Conservation (phyloP, 2,888 invertebrate species). For the Dascillus cervinus region DNA sequence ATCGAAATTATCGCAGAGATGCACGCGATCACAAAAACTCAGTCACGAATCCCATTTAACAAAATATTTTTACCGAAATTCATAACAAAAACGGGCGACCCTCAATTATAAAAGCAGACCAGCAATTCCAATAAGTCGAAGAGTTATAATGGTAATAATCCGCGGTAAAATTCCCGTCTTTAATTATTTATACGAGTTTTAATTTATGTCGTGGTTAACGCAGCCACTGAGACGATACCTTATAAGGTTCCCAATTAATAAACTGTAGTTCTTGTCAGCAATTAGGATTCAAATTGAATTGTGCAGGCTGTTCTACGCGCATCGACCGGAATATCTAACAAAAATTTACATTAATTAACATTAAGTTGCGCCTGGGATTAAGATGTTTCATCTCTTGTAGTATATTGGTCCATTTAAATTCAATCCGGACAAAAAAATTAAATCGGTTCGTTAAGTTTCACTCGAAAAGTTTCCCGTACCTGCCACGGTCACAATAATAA, state of each 20-base stretch:
- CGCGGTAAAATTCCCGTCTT: not conserved
- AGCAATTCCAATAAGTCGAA: too few relatives aligned
- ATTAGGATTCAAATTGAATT: conserved; percentile 30
- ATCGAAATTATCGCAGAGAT: conserved; percentile 29
- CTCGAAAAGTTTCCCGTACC: too few relatives aligned
- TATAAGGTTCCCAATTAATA: conserved; percentile 19
- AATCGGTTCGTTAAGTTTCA: too few relatives aligned
- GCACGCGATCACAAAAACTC: conserved; percentile 31
- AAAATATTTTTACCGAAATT: conserved; percentile 19
- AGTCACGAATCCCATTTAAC: conserved; percentile 34
- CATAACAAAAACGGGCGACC: conserved; percentile 1
- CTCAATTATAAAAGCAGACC: conserved; percentile 1
- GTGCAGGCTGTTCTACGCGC: conserved; percentile 29
- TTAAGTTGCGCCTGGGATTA: conserved; percentile 30
- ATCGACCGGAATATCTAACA: conserved; percentile 31
- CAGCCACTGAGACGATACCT: conserved; percentile 10
- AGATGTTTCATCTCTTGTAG: conserved; percentile 26
- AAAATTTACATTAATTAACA: conserved; percentile 38
- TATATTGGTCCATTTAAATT: conserved; percentile 31
- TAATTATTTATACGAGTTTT: not conserved
- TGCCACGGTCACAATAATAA: too few relatives aligned
- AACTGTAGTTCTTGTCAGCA: conserved; percentile 25
- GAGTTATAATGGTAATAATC: too few relatives aligned
- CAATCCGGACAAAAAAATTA: conserved; percentile 22
- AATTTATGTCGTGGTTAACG: conserved; percentile 1